These are phyloP conservation scores for Lagenorhynchus albirostris DNA, from an alignment of 2,113 vertebrate species.

Conservation along the genomic window DNA sequence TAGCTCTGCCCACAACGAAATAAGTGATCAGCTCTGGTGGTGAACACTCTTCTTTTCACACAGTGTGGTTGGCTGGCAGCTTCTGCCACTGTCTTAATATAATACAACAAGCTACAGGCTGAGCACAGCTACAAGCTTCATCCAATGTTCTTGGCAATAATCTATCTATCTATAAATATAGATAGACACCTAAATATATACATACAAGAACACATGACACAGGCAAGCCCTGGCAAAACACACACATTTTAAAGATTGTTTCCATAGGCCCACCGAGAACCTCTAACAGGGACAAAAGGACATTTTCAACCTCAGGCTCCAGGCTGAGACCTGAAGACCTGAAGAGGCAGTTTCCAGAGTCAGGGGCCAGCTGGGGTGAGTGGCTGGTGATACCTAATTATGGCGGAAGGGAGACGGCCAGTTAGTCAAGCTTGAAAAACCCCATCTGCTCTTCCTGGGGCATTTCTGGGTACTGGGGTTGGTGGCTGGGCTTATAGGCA, in stretches of 20 bases:
- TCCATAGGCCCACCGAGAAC: neutral
- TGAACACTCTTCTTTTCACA: neutral
- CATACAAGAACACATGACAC: neutral
- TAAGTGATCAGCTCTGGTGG: neutral
- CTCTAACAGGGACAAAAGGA: neutral
- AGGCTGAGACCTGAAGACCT: neutral
- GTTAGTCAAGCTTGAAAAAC: neutral
- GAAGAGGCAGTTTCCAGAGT: neutral
- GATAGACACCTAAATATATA: neutral
- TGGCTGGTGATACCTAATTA: neutral
- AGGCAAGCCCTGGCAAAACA: neutral
- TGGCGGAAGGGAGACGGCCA: neutral
- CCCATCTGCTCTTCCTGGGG: neutral
- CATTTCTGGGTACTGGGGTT: fast-evolving
- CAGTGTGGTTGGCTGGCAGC: neutral
- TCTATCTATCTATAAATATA: neutral
- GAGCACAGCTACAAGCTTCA: neutral
- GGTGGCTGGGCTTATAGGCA: neutral
- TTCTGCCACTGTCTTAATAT: neutral
- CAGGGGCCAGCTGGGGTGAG: neutral
- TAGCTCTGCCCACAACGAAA: neutral
- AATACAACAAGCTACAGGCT: neutral
- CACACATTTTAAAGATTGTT: neutral
- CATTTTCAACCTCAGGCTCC: neutral
- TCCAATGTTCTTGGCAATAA: neutral